phyloP scores from a whole-genome alignment of 2,888 invertebrate species.

The Caradrina clavipalpis region DNA sequence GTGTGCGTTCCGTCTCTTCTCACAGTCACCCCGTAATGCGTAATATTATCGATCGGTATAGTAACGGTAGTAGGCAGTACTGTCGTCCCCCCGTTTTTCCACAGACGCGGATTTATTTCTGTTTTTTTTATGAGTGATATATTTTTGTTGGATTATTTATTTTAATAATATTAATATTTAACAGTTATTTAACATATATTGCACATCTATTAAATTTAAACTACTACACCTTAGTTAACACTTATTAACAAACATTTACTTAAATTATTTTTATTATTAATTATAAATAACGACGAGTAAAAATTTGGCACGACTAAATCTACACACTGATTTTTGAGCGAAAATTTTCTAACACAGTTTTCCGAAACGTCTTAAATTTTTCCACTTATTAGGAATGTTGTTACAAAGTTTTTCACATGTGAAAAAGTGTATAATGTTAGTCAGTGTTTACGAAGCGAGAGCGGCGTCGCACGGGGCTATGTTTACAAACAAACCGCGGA shows the following conservation, averaged over 20 bases:
- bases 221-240: conserved; percentile 45
- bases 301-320: conserved; percentile 73
- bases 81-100: conserved; percentile 78
- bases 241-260: conserved; percentile 54
- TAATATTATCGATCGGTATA: conserved; percentile 91
- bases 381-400: conserved; percentile 63
- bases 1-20: conserved; percentile 77
- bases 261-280: conserved; percentile 47
- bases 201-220: conserved; percentile 52
- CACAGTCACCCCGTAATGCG: conserved; percentile 87
- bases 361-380: conserved; percentile 41
- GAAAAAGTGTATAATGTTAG: conserved; percentile 68
- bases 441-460: conserved; percentile 75
- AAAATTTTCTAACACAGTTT: conserved; percentile 56
- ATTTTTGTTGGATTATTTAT: conserved; percentile 47
- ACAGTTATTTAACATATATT: conserved; percentile 43
- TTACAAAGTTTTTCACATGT: conserved; percentile 65
- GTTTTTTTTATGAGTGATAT: conserved; percentile 71
- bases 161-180: conserved; percentile 43
- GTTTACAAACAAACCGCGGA: conserved; percentile 87
- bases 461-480: conserved; percentile 81
- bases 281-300: conserved; percentile 56
- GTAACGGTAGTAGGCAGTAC: conserved; percentile 81
- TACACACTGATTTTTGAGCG: conserved; percentile 69
- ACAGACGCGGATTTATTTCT: conserved; percentile 78